Percentiles rank a stretch among this genome's conserved stretches.
These are phyloP conservation scores for Eupsilia transversa DNA, from an alignment of 2,888 invertebrate genomes.

Conservation along the genomic window DNA sequence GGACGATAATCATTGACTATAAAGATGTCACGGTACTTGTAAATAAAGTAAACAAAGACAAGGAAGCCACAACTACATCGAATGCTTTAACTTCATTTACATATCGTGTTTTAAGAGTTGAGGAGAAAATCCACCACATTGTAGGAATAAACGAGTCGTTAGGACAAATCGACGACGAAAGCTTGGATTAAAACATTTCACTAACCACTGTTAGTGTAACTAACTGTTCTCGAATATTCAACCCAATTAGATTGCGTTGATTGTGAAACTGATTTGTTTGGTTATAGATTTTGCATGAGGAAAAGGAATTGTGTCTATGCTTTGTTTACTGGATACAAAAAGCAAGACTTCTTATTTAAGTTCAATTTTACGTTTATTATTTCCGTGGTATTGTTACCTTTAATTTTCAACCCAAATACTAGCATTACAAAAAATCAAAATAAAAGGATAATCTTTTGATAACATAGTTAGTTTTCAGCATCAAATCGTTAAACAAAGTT, in stretches of 20 bases:
- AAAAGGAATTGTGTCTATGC: constrained; percentile 30
- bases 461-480: neutral
- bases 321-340: constrained; percentile 14
- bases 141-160: constrained; percentile 66
- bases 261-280: constrained; percentile 57
- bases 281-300: constrained; percentile 58
- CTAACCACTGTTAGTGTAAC: constrained; percentile 55
- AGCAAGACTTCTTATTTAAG: neutral
- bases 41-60: constrained; percentile 59
- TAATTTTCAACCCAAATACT: no score
- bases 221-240: constrained; percentile 62
- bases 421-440: neutral
- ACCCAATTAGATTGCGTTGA: constrained; percentile 61
- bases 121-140: constrained; percentile 60
- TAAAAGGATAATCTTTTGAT: neutral
- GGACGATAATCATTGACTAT: constrained; percentile 47
- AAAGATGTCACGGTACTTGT: constrained; percentile 59
- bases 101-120: constrained; percentile 70
- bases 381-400: neutral
- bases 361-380: neutral
- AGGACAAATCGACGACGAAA: constrained; percentile 73
- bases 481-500: neutral
- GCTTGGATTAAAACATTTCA: constrained; percentile 73
- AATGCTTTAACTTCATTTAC: constrained; percentile 75
- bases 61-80: constrained; percentile 59